Percentiles rank a stretch among this genome's conserved stretches.
phyloP scores from a whole-genome alignment of 1,140 invertebrate species.

The Drosophila subpulchrella region DNA sequence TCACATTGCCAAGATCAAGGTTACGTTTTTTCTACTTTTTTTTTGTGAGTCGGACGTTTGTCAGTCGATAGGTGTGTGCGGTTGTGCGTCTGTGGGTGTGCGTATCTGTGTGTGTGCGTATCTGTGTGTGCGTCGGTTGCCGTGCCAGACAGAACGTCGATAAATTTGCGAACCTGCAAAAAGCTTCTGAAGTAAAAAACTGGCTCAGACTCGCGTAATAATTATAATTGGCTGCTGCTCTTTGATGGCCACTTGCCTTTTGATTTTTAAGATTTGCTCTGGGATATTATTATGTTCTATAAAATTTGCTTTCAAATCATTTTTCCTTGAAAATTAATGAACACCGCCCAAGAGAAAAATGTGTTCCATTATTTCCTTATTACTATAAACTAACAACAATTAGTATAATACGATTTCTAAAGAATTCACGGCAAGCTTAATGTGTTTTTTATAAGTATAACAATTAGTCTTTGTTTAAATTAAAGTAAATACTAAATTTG shows the following conservation, averaged over 20 bases:
- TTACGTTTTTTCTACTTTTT: conserved; percentile 37
- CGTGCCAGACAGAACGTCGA: conserved; percentile 73
- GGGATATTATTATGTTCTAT: neutral
- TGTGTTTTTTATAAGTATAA: too few species aligned
- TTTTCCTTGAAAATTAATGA: neutral
- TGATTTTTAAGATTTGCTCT: neutral
- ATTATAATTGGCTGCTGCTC: conserved; percentile 23
- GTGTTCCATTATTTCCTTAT: too few species aligned
- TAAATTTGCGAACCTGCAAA: conserved; percentile 58
- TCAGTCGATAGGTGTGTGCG: conserved; percentile 38
- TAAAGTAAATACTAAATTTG: too few species aligned
- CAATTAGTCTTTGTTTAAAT: too few species aligned
- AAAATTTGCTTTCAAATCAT: neutral
- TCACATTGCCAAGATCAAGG: conserved; percentile 82
- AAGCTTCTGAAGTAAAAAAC: conserved; percentile 49
- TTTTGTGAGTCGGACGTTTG: conserved; percentile 29
- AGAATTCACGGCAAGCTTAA: too few species aligned
- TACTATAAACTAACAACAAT: too few species aligned
- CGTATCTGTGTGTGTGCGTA: conserved; percentile 6
- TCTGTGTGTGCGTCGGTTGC: conserved; percentile 34
- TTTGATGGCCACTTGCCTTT: neutral
- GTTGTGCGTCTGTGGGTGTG: conserved; percentile 9
- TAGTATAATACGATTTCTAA: too few species aligned
- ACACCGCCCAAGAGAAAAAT: too few species aligned
- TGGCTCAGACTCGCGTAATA: conserved; percentile 32